Evolutionary conservation across 2,797 vertebrate genomes (phyloP).

Genomic region (Arctocebus calabarensis): DNA sequence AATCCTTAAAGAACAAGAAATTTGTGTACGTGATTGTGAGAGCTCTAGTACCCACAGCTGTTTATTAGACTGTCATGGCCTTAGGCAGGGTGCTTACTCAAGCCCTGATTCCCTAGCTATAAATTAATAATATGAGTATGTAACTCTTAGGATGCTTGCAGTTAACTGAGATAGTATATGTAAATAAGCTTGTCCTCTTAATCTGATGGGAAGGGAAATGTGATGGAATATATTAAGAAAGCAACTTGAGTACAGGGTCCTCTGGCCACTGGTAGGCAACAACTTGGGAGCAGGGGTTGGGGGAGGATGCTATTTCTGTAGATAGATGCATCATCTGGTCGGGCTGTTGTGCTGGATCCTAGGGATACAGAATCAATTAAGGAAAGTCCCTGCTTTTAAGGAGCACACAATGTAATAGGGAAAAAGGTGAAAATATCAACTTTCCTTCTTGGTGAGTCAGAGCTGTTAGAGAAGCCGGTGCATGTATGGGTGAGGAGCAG

Average conservation of each 20-base stretch:
- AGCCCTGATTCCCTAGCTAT: neutral
- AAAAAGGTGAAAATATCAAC: neutral
- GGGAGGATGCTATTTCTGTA: neutral
- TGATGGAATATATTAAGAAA: neutral
- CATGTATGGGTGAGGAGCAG: rapidly evolving
- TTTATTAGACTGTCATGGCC: neutral
- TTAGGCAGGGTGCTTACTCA: neutral
- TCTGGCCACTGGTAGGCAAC: neutral
- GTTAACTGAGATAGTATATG: neutral
- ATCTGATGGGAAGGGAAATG: neutral
- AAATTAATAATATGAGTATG: neutral
- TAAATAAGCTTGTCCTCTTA: neutral
- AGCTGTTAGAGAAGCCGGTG: neutral
- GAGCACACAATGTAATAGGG: too few species aligned
- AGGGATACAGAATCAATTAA: rapidly evolving
- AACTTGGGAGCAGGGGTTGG: neutral
- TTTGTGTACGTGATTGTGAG: rapidly evolving
- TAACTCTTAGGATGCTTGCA: too few species aligned
- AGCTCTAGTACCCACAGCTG: too few species aligned
- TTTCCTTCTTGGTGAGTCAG: neutral
- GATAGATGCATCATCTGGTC: rapidly evolving
- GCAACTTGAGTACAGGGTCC: too few species aligned
- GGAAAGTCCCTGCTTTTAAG: neutral
- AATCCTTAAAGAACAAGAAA: neutral
- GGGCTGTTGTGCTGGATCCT: neutral